These are phyloP conservation scores for Puntigrus tetrazona DNA, from an alignment of 2,113 vertebrate genomes.

Conservation along the genomic window DNA sequence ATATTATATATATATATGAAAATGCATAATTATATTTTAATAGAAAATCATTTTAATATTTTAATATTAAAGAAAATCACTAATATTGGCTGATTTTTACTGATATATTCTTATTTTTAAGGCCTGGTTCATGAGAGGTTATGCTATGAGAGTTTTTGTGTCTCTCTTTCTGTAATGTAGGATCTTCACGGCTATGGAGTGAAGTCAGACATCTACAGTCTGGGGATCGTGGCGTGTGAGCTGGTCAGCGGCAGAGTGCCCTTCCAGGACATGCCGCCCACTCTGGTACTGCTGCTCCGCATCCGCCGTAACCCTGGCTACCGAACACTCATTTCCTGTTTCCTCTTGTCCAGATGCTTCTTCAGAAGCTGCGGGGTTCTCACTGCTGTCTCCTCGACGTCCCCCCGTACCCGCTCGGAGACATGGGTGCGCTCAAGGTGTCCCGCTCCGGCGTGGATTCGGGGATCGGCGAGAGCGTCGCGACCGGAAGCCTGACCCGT, in stretches of 20 bases:
- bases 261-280: conserved; percentile 93
- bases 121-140: background rate
- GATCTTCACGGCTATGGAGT: conserved; percentile 95
- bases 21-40: too few species aligned
- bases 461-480: conserved; percentile 90
- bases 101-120: background rate
- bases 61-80: background rate
- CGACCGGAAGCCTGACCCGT: conserved; percentile 82
- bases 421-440: conserved; percentile 88
- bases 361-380: conserved; percentile 93
- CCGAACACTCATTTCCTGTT: background rate
- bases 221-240: conserved; percentile 96
- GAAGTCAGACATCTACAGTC: conserved; percentile 97
- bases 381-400: conserved; percentile 83
- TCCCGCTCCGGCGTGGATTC: conserved; percentile 92
- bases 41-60: too few species aligned
- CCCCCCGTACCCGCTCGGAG: conserved; percentile 80
- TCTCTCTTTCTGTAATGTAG: conserved; percentile 66
- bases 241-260: conserved; percentile 92
- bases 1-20: too few species aligned
- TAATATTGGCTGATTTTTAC: background rate
- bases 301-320: background rate
- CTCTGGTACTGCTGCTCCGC: conserved; percentile 79
- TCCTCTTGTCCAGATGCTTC: conserved; percentile 82
- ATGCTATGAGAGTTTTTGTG: background rate